These are phyloP conservation scores for Scolanthus callimorphus DNA, from an alignment of 92 coral and sea anemone species.

Conservation along the genomic window DNA sequence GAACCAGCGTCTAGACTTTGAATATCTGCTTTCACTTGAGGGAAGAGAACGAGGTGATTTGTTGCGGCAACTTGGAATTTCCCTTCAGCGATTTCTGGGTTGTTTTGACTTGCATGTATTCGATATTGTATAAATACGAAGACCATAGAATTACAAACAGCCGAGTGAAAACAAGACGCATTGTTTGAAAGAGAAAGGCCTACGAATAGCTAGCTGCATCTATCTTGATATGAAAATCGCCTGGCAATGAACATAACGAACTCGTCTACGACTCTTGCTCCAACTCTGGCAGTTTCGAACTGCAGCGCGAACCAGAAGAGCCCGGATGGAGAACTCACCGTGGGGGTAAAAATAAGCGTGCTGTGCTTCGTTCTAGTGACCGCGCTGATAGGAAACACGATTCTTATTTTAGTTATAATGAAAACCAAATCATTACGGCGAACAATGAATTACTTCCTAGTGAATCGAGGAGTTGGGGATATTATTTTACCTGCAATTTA, in stretches of 20 bases:
- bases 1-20: no score
- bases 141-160: no score
- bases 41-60: no score
- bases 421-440: constrained; percentile 1
- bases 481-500: background rate
- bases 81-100: no score
- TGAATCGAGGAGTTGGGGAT: background rate
- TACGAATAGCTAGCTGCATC: no score
- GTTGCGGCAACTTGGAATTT: no score
- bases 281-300: background rate
- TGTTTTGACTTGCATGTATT: no score
- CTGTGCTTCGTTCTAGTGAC: background rate
- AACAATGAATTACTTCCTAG: constrained; percentile 2
- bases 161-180: no score
- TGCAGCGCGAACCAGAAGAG: background rate
- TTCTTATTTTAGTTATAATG: background rate
- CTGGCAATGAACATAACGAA: background rate
- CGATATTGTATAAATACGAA: no score
- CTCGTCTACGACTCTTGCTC: background rate
- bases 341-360: background rate
- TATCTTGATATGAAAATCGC: no score
- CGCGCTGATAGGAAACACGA: background rate
- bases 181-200: no score
- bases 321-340: background rate
- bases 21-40: no score